Conservation (phyloP, 2,797 vertebrate species). For the Ambastaia sidthimunki region DNA sequence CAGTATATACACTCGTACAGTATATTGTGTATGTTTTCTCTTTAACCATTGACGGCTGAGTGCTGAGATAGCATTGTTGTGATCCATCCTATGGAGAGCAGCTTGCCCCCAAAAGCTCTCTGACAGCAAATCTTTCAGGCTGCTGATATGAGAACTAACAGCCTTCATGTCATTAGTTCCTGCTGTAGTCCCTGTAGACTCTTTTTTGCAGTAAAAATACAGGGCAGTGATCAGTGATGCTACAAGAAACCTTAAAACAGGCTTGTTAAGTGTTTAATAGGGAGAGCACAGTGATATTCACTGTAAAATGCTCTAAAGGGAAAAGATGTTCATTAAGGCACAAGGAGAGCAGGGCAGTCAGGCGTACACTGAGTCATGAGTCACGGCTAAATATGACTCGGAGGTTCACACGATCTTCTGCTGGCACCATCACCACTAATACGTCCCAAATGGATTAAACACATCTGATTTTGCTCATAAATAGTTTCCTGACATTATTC, state of each 20-base stretch:
- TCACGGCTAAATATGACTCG: slow-evolving; percentile 37
- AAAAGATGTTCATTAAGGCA: neutral
- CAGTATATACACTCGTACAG: neutral
- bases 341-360: neutral
- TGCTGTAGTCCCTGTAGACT: neutral
- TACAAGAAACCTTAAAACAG: neutral
- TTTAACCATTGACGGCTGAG: neutral
- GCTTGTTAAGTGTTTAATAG: neutral
- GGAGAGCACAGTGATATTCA: neutral
- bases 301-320: neutral
- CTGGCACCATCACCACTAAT: slow-evolving; percentile 20
- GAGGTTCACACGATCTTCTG: slow-evolving; percentile 24
- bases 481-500: neutral
- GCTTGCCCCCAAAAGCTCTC: neutral
- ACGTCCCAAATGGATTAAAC: neutral
- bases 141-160: neutral
- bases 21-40: neutral
- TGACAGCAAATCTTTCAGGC: neutral
- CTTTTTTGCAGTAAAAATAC: neutral
- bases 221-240: too few species aligned
- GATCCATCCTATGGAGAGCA: slow-evolving; percentile 1
- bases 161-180: neutral
- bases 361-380: slow-evolving; percentile 15
- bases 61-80: neutral
- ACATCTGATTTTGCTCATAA: neutral